phyloP scores from a whole-genome alignment of 2,888 invertebrate species.

The Trichacis sp. region DNA sequence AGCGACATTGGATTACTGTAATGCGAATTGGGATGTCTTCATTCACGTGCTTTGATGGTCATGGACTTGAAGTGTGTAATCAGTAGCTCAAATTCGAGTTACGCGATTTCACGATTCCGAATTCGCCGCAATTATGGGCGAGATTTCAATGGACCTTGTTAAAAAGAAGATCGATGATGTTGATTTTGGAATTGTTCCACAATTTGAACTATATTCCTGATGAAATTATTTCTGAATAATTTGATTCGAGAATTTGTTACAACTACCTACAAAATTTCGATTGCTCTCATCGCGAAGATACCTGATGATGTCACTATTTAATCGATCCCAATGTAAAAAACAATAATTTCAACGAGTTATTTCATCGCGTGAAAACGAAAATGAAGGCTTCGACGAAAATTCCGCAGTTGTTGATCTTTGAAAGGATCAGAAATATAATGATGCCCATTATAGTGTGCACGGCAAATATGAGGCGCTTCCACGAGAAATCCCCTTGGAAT shows the following conservation, averaged over 20 bases:
- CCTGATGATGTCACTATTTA: no score
- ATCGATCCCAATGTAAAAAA: no score
- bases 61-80: slow-evolving; percentile 5
- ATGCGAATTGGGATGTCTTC: slow-evolving; percentile 6
- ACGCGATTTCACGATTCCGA: neutral
- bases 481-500: slow-evolving; percentile 49
- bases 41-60: slow-evolving; percentile 4
- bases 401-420: slow-evolving; percentile 39
- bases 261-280: no score
- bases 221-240: no score
- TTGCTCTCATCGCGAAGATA: no score
- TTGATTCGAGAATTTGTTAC: no score
- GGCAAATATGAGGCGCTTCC: slow-evolving; percentile 27
- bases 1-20: slow-evolving; percentile 10
- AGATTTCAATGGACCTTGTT: neutral
- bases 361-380: no score
- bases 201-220: no score
- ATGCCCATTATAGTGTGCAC: slow-evolving; percentile 24
- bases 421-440: slow-evolving; percentile 40
- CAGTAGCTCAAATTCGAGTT: slow-evolving; percentile 4
- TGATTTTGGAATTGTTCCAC: neutral
- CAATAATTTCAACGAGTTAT: no score
- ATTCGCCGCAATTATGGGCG: neutral
- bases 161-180: neutral
- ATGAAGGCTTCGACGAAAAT: no score